These are phyloP conservation scores for Cyprinus carpio DNA, from an alignment of 2,113 vertebrate genomes.

Conservation along the genomic window DNA sequence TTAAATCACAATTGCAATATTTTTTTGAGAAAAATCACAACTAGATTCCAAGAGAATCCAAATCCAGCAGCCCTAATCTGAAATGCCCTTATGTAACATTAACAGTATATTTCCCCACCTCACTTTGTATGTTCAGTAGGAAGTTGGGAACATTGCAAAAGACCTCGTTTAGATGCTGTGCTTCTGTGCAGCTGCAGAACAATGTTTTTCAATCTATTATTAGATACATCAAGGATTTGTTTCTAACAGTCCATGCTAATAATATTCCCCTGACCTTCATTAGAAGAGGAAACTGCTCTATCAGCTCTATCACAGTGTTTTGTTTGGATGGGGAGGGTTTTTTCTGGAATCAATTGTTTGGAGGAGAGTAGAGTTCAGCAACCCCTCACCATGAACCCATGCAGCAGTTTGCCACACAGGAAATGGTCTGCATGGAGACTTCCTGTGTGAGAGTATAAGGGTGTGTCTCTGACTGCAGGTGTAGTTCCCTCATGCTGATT, in stretches of 20 bases:
- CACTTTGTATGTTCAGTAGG: not conserved
- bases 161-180: not conserved
- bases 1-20: not conserved
- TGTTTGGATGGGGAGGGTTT: constrained; percentile 20
- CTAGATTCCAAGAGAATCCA: not conserved
- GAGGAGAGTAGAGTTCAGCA: constrained; percentile 41
- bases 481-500: constrained; percentile 47
- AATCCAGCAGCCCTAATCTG: not conserved
- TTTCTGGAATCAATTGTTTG: constrained; percentile 45
- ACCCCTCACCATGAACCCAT: constrained; percentile 53
- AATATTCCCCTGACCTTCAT: constrained; percentile 33
- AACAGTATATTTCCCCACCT: not conserved
- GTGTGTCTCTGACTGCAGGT: constrained; percentile 45
- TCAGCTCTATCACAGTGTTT: constrained; percentile 6
- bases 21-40: not conserved
- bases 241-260: not conserved
- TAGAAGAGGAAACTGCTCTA: constrained; percentile 21
- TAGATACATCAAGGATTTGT: not conserved
- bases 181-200: not conserved
- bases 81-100: not conserved
- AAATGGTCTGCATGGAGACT: constrained; percentile 59
- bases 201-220: not conserved
- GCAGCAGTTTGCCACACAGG: constrained; percentile 62
- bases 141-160: not conserved
- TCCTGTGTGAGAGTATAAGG: constrained; percentile 50